Base-by-base conservation (phyloP, 2,113 vertebrate genomes). In the Podiceps cristatus region DNA sequence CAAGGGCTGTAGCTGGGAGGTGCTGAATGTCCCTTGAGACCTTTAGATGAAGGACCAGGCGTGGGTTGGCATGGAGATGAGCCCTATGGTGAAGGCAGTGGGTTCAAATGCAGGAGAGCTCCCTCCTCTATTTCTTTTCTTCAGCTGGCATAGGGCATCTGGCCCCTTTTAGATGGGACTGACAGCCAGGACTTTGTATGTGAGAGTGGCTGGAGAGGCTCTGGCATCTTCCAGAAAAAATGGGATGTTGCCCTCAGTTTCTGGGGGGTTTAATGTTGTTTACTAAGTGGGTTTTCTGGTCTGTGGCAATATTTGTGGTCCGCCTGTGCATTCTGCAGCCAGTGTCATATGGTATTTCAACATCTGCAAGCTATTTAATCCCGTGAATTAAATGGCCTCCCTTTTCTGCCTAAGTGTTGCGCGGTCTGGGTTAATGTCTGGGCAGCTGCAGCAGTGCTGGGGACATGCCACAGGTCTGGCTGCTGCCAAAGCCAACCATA, bases 321-420 rank as follows among this genome's bases (percentile, higher is more conserved):
- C 45, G 83, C 90, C 93, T 75, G 75, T 79, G 80, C 79, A 5
- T 85, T 96, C 88, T 80, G 93, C 85, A 94, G 88, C 13, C 68
- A 64, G 62, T 67, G 86, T 64, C 31, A 64, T 73, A 45, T 37
- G 95, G 88, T 60, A 7, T 93, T 77, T 47, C 63, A 62, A 96
- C 97, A 97, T 98, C 98, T 98, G 98, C 79, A 88, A 97, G 85
- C 71, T 24, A 89, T 98, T 98, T 97, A 76, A 94, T 92, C 64
- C 93, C 22, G 44, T 47, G 86, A 94, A 29, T 45, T 66, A 63
- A 86, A 53, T 20, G 0, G 59, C 52, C 90, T 94, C 81, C 74
- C 58, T n/a, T 79, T 95, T 81, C 82, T 93, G 78, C 63, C 0
- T 16, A 31, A 87, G 88, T 23, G 58, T 56, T 5, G 58, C 5